phyloP scores from a whole-genome alignment of 2,797 vertebrate genomes.

The Pipistrellus pipistrellus region DNA sequence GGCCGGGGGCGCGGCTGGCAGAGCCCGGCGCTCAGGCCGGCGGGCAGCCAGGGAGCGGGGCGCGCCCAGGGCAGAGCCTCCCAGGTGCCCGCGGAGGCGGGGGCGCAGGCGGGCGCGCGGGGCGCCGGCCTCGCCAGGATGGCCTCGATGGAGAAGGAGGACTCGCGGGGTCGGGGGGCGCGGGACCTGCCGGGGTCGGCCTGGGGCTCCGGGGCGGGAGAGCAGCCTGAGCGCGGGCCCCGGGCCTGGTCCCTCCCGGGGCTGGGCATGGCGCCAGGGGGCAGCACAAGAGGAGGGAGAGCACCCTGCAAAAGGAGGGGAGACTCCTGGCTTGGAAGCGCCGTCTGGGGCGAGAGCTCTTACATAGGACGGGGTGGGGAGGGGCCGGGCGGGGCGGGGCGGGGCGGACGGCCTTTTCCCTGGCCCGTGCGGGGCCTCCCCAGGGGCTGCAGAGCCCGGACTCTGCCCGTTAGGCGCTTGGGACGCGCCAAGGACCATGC shows the following conservation, averaged over 20 bases:
- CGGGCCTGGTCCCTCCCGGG: background rate
- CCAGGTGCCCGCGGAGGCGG: background rate
- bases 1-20: background rate
- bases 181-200: background rate
- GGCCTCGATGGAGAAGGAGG: slow-evolving; percentile 93
- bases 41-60: background rate
- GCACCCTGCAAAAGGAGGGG: background rate
- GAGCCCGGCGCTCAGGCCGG: slow-evolving; percentile 6
- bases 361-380: background rate
- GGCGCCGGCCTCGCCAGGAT: slow-evolving; percentile 90
- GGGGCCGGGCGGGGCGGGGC: background rate
- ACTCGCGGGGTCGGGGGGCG: slow-evolving; percentile 83
- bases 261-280: slow-evolving; percentile 36
- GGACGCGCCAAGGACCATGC: accelerated
- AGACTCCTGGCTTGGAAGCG: background rate
- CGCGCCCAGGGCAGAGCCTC: background rate
- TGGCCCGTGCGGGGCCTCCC: background rate
- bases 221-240: background rate
- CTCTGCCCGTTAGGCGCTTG: accelerated
- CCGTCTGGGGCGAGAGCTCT: background rate
- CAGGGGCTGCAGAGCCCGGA: too few species aligned
- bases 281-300: background rate
- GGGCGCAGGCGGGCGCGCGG: background rate
- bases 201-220: background rate
- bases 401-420: background rate